Evolutionary conservation across 2,888 invertebrate genomes (phyloP), one percentile per base, ranked within the genome.

Genomic region (Mesorhabditis spiculigera): DNA sequence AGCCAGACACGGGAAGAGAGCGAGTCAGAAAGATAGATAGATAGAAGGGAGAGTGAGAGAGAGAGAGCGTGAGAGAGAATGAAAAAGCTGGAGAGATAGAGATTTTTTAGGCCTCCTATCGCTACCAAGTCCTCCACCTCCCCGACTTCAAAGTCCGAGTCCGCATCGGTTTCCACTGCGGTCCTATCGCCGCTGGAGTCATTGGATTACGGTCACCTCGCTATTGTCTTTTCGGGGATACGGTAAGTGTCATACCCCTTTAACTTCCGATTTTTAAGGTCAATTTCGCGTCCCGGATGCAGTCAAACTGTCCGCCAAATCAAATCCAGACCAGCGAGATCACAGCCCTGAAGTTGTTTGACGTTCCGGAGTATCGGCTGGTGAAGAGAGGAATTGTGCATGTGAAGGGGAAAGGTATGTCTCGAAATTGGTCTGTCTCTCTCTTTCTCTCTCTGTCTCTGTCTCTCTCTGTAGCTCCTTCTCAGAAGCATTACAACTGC

Each of bases 201-300:
- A 81, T 84, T 58, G 84, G 83, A 13, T 69, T 79, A 5, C 74
- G 74, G 44, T 75, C 81, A n/a, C 84, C 84, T 0, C 66, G 84
- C 5, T 84, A 79, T 67, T 85, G 84, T 72, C 73, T 84, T 4
- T 84, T 84, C n/a, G 84, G 84, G 3, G 84, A 84, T 70, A 84
- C 84, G 68, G 84, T 82, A 71, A 67, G 64, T 66, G 8, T 45
- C 45, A 43, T 63, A n/a, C n/a, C 72, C 1, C 13, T 41, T 5
- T 43, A 13, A n/a, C 16, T 4, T 45, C 6, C 5, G 3, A 6
- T 45, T 43, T 63, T 69, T 43, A 44, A 81, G 80, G 81, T 84
- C 0, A 84, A 84, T 66, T 84, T 85, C 61, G 82, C 85, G 13
- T 84, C 85, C 5, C 75, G 85, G 58, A 84, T 84, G 85, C 85